phyloP scores from a whole-genome alignment of 2,888 invertebrate genomes.

The Nasonovia ribisnigri region DNA sequence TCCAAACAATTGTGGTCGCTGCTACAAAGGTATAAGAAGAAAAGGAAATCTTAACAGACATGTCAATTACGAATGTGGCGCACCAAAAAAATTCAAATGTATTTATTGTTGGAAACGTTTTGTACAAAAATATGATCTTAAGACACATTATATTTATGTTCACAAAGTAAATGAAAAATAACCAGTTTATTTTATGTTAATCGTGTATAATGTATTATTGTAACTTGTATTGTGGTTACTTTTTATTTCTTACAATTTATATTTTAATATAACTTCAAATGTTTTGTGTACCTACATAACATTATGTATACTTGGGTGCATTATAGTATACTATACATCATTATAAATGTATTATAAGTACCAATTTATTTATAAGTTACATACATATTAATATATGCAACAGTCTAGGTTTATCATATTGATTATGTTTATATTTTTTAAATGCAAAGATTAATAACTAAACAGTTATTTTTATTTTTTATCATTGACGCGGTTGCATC shows the following conservation, averaged over 20 bases:
- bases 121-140: slow-evolving; percentile 70
- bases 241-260: neutral
- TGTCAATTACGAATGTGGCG: slow-evolving; percentile 71
- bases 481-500: no score
- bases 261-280: no score
- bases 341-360: no score
- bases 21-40: slow-evolving; percentile 66
- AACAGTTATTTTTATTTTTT: no score
- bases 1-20: slow-evolving; percentile 70
- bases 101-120: slow-evolving; percentile 69
- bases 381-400: no score
- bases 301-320: no score
- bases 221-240: neutral
- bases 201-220: neutral
- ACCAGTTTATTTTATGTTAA: neutral
- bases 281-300: no score
- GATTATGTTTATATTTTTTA: no score
- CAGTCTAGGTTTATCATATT: no score
- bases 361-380: no score
- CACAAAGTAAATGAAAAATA: slow-evolving; percentile 35
- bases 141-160: slow-evolving; percentile 70
- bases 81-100: slow-evolving; percentile 70
- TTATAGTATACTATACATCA: no score
- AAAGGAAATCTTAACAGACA: slow-evolving; percentile 68
- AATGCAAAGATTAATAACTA: no score